phyloP scores from a whole-genome alignment of 2,797 vertebrate genomes.

The Enoplosus armatus region DNA sequence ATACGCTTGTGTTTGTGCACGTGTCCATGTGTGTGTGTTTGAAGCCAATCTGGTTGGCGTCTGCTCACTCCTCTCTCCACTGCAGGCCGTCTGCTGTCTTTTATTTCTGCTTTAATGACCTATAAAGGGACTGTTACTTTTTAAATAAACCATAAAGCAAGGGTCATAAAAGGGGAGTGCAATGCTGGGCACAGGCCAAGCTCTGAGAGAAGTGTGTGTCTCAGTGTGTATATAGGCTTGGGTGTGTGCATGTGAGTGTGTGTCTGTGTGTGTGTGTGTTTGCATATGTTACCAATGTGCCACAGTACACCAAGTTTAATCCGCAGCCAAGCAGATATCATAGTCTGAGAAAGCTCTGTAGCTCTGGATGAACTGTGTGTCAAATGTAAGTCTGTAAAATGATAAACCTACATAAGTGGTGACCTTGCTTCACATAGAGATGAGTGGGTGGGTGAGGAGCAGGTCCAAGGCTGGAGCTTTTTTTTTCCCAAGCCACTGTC shows the following conservation, averaged over 20 bases:
- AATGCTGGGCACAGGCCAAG: constrained; percentile 81
- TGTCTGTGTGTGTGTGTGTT: constrained; percentile 43
- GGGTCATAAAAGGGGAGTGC: constrained; percentile 84
- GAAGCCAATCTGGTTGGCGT: constrained; percentile 74
- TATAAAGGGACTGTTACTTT: constrained; percentile 88
- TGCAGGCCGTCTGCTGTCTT: constrained; percentile 80
- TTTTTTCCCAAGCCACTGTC: constrained; percentile 61
- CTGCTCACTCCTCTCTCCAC: constrained; percentile 74
- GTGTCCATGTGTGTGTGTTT: constrained; percentile 41
- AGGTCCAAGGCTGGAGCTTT: constrained; percentile 72
- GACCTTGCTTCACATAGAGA: constrained; percentile 72
- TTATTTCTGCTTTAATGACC: constrained; percentile 86
- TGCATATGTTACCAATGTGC: constrained; percentile 57
- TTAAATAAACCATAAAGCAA: constrained; percentile 89
- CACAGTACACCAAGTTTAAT: constrained; percentile 41
- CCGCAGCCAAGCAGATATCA: constrained; percentile 52
- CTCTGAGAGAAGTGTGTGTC: constrained; percentile 60
- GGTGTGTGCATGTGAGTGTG: constrained; percentile 17
- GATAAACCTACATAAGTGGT: constrained; percentile 70
- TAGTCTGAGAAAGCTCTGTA: constrained; percentile 40
- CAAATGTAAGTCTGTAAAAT: constrained; percentile 67
- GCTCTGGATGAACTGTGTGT: constrained; percentile 51
- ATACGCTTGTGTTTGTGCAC: constrained; percentile 43
- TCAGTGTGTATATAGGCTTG: constrained; percentile 29
- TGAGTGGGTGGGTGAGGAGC: constrained; percentile 77